A percentile compares a stretch with the other conserved stretches of the same genome.
Conservation (phyloP, 1,140 invertebrate species). For the Episyrphus balteatus region DNA sequence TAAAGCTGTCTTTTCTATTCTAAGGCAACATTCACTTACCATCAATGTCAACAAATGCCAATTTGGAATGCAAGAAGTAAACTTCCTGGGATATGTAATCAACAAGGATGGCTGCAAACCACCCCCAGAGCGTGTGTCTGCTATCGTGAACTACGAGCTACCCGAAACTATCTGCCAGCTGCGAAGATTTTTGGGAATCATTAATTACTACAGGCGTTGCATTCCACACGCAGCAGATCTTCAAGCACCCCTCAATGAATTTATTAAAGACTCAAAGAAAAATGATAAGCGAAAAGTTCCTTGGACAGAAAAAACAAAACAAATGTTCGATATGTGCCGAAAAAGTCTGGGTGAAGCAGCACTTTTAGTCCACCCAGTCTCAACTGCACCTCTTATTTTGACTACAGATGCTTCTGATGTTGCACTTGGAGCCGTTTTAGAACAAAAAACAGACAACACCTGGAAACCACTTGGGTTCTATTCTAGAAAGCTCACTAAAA, state of each 20-base stretch:
- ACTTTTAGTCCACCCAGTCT: neutral
- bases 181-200: slow-evolving; percentile 23
- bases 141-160: slow-evolving; percentile 12
- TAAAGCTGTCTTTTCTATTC: slow-evolving; percentile 6
- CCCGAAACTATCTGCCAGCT: slow-evolving; percentile 17
- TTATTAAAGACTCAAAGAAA: slow-evolving; percentile 12
- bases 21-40: slow-evolving; percentile 10
- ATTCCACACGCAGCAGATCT: slow-evolving; percentile 18
- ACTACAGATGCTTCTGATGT: neutral
- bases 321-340: too few relatives aligned
- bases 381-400: neutral
- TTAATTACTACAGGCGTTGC: slow-evolving; percentile 25
- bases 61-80: slow-evolving; percentile 15
- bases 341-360: neutral
- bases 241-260: slow-evolving; percentile 13
- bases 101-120: slow-evolving; percentile 9
- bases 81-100: slow-evolving; percentile 15
- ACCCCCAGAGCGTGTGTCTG: slow-evolving; percentile 8
- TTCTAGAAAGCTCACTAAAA: too few relatives aligned
- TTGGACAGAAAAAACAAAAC: slow-evolving; percentile 4
- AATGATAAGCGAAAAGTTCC: slow-evolving; percentile 13
- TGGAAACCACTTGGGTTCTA: neutral
- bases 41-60: slow-evolving; percentile 22
- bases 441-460: neutral
- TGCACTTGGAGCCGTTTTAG: neutral